Evolutionary conservation across 2,797 vertebrate species (phyloP), one percentile per base, ranked within the genome.

Genomic region (Siniperca undulata): DNA sequence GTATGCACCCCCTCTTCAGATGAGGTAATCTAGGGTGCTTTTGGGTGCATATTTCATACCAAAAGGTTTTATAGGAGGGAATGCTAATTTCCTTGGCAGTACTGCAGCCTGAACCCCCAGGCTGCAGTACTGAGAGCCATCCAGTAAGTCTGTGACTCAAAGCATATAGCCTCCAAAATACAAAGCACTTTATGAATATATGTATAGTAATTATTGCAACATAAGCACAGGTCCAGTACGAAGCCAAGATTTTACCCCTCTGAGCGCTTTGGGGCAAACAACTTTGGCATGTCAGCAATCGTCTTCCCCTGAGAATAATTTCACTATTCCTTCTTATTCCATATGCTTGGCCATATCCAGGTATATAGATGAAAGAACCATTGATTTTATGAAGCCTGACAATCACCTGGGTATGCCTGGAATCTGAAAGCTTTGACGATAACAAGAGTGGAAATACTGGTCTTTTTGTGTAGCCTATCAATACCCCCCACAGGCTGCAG

Each of bases 381-480:
- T 60, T 82, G 81, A 81, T 91, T 92, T 93, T 84, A 94, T 92
- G 80, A 87, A 88, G 78, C 27, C 81, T 94, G 92, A 93, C 91
- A 92, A 90, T 92, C 58, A 77, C 38, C 56, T 42, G 56, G 48
- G 62, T 83, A 74, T 77, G 79, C 70, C 81, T 85, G 70, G 44
- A 61, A 74, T 73, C 42, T 13, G 68, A 82, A 56, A 85, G 72
- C 70, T 56, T 70, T 83, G 90, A 84, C 38, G 44, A 58, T 86
- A 85, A 81, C 71, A 71, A 83, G 86, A 92, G 53, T 86, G 70
- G 81, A 91, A 90, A 86, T 70, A 30, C 22, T 42, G 22, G 48
- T 56, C 38, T 50, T 80, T 72, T 81, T 77, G 68, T 67, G 52
- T 40, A 50, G 83, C 60, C 68, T 82, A 79, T 89, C 80, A 80